phyloP scores from a whole-genome alignment of 2,888 invertebrate species.

The Drosophila meridionalis region DNA sequence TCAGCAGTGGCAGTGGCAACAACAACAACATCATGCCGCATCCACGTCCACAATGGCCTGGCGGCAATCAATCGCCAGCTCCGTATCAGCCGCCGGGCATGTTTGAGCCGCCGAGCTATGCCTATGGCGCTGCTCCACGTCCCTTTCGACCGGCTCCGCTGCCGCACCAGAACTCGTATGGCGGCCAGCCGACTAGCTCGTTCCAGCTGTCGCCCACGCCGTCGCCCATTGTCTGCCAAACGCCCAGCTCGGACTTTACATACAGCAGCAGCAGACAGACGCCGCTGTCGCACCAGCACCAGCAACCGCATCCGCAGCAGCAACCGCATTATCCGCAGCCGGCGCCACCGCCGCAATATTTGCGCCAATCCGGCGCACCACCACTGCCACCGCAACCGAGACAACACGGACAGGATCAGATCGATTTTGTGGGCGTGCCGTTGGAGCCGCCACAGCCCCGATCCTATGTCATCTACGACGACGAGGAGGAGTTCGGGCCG shows the following conservation, averaged over 20 bases:
- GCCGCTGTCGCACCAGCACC: constrained; percentile 78
- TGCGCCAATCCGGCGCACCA: constrained; percentile 77
- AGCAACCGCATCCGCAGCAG: constrained; percentile 72
- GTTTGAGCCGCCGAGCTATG: constrained; percentile 54
- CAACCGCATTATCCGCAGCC: constrained; percentile 76
- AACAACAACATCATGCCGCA: constrained; percentile 86
- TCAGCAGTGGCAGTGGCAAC: not conserved
- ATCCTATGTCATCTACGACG: constrained; percentile 87
- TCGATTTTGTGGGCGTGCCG: constrained; percentile 88
- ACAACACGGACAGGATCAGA: constrained; percentile 83
- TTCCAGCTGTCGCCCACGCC: constrained; percentile 86
- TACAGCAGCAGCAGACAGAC: constrained; percentile 87
- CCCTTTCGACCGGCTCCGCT: constrained; percentile 84
- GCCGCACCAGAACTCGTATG: constrained; percentile 81
- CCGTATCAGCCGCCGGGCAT: constrained; percentile 79
- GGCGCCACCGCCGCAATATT: constrained; percentile 82
- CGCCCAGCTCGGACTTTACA: constrained; percentile 87
- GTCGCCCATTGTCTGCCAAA: constrained; percentile 87
- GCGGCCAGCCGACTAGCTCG: constrained; percentile 81
- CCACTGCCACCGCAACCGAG: constrained; percentile 82
- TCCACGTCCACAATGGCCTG: constrained; percentile 89
- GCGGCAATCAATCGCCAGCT: constrained; percentile 83
- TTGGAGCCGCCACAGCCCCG: constrained; percentile 90
- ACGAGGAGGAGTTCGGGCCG: constrained; percentile 91
- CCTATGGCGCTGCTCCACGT: constrained; percentile 83